phyloP scores from a whole-genome alignment of 2,797 vertebrate genomes.

The Phrynocephalus vlangalii region DNA sequence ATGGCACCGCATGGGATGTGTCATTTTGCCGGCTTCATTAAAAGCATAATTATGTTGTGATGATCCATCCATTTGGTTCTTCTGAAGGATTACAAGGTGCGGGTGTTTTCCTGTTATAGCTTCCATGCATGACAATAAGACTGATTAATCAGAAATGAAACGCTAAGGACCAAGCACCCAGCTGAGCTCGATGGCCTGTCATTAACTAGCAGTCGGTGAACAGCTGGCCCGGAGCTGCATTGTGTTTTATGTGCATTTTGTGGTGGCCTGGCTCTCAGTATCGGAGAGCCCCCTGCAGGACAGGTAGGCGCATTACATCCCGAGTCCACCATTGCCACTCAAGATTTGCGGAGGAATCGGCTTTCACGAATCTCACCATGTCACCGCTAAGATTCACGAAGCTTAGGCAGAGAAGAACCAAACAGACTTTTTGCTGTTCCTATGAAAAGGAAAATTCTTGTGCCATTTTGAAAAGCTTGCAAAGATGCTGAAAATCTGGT shows the following conservation, averaged over 20 bases:
- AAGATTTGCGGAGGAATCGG: not conserved
- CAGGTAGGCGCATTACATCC: not conserved
- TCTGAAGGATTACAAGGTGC: slow-evolving; percentile 7
- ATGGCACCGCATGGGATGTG: not conserved
- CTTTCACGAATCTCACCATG: not conserved
- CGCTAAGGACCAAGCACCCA: not conserved
- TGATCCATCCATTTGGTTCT: not conserved
- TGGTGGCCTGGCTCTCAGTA: not conserved
- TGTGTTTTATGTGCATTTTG: not conserved
- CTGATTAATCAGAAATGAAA: slow-evolving; percentile 24
- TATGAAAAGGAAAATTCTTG: not conserved
- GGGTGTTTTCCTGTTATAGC: not conserved
- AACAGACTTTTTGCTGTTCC: not conserved
- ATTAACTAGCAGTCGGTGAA: not conserved
- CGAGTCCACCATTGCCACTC: not conserved
- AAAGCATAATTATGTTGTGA: not conserved
- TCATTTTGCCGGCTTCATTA: not conserved
- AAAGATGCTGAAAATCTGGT: not conserved
- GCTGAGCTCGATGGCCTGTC: slow-evolving; percentile 1
- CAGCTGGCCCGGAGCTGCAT: not conserved
- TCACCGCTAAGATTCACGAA: not conserved
- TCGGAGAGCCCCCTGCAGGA: slow-evolving; percentile 5
- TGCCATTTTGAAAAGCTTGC: not conserved
- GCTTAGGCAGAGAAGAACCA: not conserved
- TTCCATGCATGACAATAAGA: slow-evolving; percentile 1